Evolutionary conservation across 1,140 invertebrate species (phyloP).

Genomic region (Magallana ariakensis): DNA sequence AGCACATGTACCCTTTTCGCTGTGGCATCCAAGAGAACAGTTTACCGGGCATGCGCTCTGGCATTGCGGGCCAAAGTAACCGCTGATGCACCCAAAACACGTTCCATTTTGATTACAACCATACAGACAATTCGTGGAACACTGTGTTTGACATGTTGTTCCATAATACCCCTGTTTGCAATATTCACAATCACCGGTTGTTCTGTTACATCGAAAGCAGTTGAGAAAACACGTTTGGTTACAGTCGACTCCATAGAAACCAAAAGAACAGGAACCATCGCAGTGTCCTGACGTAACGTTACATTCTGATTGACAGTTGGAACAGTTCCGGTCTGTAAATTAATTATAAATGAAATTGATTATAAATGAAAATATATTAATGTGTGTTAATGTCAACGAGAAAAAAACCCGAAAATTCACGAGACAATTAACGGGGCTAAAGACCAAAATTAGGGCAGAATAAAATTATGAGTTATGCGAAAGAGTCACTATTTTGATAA

Average conservation of each 20-base stretch:
- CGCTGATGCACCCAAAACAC: slow-evolving; percentile 24
- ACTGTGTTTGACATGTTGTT: slow-evolving; percentile 8
- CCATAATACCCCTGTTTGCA: slow-evolving; percentile 36
- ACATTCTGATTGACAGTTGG: not conserved
- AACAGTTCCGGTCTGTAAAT: not conserved
- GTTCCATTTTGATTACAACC: slow-evolving; percentile 9
- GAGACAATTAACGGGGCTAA: too few relatives aligned
- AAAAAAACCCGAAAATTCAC: too few relatives aligned
- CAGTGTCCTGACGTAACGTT: not conserved
- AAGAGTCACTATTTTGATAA: too few relatives aligned
- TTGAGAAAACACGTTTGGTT: not conserved
- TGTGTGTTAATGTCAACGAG: too few relatives aligned
- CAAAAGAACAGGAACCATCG: not conserved
- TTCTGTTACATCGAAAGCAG: slow-evolving; percentile 20
- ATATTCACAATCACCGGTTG: slow-evolving; percentile 6
- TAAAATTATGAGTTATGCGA: too few relatives aligned
- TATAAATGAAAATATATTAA: too few relatives aligned
- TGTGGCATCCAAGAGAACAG: not conserved
- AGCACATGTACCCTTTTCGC: slow-evolving; percentile 14
- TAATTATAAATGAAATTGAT: too few relatives aligned
- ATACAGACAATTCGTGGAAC: not conserved
- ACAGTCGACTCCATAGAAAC: slow-evolving; percentile 26
- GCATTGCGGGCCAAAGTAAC: slow-evolving; percentile 12
- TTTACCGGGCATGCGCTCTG: not conserved
- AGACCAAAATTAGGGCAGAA: too few relatives aligned